These are phyloP conservation scores for Rafetus swinhoei DNA, from an alignment of 2,113 vertebrate genomes.

Conservation along the genomic window DNA sequence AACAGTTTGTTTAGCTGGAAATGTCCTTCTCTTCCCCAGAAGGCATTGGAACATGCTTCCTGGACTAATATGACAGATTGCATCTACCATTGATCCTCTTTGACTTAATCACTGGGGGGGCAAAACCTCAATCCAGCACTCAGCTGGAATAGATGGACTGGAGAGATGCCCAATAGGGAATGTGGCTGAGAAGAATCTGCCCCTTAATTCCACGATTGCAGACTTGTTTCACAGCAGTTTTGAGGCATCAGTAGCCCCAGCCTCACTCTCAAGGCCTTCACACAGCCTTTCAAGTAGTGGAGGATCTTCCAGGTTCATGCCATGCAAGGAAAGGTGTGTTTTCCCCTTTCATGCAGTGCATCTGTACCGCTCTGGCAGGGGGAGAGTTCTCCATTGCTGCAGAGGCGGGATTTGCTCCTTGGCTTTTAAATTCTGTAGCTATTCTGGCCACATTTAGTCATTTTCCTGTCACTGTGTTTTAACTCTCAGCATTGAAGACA, in stretches of 20 bases:
- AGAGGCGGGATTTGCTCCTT: background rate
- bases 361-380: too few relatives aligned
- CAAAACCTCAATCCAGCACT: background rate
- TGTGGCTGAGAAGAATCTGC: background rate
- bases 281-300: background rate
- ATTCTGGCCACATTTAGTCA: background rate
- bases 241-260: rapidly evolving
- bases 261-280: background rate
- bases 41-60: rapidly evolving
- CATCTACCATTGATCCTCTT: background rate
- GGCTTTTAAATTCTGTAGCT: background rate
- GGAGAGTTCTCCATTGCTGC: background rate
- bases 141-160: background rate
- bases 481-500: background rate
- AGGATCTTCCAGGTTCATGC: background rate
- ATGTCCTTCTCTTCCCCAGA: background rate
- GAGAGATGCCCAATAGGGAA: background rate
- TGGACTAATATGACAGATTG: background rate
- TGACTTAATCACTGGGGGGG: background rate
- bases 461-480: background rate
- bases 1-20: background rate
- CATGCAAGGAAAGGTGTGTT: background rate
- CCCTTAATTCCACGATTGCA: background rate
- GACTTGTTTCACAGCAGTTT: background rate
- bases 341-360: background rate